Evolutionary conservation across 2,113 vertebrate genomes (phyloP).

Genomic region (Geothlypis trichas): DNA sequence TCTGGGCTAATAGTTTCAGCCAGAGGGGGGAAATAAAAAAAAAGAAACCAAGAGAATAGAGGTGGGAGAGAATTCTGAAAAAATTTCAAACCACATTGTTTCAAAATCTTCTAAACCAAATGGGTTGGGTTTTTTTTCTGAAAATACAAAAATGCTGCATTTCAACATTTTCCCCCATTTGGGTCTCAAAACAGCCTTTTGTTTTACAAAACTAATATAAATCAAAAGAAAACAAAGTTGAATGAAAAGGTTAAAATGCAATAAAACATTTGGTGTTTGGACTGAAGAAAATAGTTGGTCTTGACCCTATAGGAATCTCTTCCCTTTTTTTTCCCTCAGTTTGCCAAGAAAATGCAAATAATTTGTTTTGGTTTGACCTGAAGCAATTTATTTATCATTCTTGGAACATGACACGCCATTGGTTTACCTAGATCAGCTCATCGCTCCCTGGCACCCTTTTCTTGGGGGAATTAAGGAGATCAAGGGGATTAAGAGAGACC

Average conservation of each 20-base stretch:
- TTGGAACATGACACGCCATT: not conserved
- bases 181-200: not conserved
- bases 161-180: slow-evolving; percentile 1
- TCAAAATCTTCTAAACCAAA: slow-evolving; percentile 56
- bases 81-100: slow-evolving; percentile 51
- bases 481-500: slow-evolving; percentile 13
- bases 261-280: not conserved
- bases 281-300: not conserved
- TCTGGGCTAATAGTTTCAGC: not conserved
- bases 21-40: not conserved
- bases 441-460: not conserved
- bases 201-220: not conserved
- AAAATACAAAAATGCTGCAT: slow-evolving; percentile 27
- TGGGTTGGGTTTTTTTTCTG: not conserved
- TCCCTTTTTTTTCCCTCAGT: not conserved
- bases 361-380: slow-evolving; percentile 33
- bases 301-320: not conserved
- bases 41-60: not conserved
- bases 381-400: slow-evolving; percentile 45
- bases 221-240: slow-evolving; percentile 26
- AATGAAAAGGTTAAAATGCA: slow-evolving; percentile 42
- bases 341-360: slow-evolving; percentile 23
- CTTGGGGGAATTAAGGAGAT: slow-evolving; percentile 7
- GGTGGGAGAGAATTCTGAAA: slow-evolving; percentile 24
- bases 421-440: slow-evolving; percentile 20